Evolutionary conservation across 2,888 invertebrate genomes (phyloP).

Genomic region (Drosophila colorata): DNA sequence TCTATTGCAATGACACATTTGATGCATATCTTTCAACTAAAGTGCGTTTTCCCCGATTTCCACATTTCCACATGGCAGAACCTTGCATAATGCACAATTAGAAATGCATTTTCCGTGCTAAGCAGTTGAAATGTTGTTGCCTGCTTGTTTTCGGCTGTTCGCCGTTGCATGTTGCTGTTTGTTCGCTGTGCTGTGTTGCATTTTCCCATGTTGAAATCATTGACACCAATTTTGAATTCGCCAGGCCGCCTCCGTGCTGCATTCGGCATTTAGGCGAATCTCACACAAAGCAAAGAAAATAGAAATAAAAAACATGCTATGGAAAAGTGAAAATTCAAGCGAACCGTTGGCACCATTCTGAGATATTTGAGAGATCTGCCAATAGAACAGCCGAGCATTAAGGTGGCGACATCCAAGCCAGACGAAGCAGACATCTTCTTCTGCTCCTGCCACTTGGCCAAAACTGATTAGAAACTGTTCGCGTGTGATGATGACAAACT

Average conservation of each 20-base stretch:
- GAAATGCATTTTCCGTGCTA: conserved; percentile 73
- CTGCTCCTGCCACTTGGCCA: conserved; percentile 16
- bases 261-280: conserved; percentile 74
- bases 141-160: conserved; percentile 23
- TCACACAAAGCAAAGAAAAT: conserved; percentile 50
- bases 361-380: conserved; percentile 44
- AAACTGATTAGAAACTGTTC: conserved; percentile 62
- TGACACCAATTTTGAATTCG: conserved; percentile 74
- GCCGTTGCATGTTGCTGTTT: conserved; percentile 16
- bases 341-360: conserved; percentile 67
- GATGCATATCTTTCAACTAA: conserved; percentile 7
- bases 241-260: conserved; percentile 61
- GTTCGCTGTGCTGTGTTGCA: conserved; percentile 33
- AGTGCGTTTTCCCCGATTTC: conserved; percentile 49
- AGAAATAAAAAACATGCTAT: conserved; percentile 26
- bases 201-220: conserved; percentile 81
- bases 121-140: conserved; percentile 55
- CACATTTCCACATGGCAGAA: conserved; percentile 39
- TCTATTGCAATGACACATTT: conserved; percentile 23
- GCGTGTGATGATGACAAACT: conserved; percentile 39
- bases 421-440: conserved; percentile 19
- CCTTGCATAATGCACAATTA: conserved; percentile 77
- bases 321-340: conserved; percentile 69
- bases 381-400: conserved; percentile 49
- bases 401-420: conserved; percentile 5